phyloP scores from a whole-genome alignment of 1,140 invertebrate genomes.

The Rhopalosiphum maidis region DNA sequence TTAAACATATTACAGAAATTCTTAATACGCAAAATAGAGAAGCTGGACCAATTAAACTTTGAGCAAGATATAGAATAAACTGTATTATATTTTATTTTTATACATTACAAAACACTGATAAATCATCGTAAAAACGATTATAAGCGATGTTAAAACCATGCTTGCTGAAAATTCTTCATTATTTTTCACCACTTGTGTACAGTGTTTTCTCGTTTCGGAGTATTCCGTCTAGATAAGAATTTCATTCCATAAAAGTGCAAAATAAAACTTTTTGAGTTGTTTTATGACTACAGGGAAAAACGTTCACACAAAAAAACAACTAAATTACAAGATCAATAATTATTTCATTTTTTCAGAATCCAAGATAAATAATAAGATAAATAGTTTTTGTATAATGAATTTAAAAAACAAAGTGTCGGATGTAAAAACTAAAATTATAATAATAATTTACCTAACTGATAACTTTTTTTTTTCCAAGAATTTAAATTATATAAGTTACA shows the following conservation, averaged over 20 bases:
- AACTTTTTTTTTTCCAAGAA: neutral
- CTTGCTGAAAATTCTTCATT: neutral
- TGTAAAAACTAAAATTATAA: neutral
- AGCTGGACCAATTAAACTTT: neutral
- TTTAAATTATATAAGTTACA: neutral
- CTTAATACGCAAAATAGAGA: neutral
- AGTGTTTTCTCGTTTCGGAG: neutral
- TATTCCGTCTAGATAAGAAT: neutral
- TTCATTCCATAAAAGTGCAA: neutral
- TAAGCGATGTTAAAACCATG: neutral
- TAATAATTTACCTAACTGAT: neutral
- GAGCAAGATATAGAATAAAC: neutral
- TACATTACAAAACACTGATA: neutral
- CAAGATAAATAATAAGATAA: neutral
- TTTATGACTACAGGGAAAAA: neutral
- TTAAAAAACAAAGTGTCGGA: neutral
- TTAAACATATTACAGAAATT: neutral
- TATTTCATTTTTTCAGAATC: neutral
- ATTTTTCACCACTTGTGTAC: neutral
- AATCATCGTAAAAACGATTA: neutral
- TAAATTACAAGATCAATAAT: neutral
- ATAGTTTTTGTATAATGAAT: neutral
- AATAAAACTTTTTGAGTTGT: neutral
- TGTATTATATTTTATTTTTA: neutral
- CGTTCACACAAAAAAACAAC: neutral